Conservation (phyloP, 2,888 invertebrate genomes). For the Ophion slaviceki region DNA sequence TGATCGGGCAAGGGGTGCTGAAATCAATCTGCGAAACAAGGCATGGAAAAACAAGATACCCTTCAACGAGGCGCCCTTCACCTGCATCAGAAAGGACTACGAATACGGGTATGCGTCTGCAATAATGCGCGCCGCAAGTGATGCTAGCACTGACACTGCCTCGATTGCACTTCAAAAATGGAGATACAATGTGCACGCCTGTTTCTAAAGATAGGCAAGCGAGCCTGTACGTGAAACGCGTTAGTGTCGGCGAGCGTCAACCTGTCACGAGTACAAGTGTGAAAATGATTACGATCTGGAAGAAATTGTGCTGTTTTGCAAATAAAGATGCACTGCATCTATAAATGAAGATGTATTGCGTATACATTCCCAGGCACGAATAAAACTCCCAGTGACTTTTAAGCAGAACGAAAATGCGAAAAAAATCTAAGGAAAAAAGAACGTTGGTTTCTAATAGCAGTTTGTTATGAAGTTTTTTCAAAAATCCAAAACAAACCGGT, state of each 20-base stretch:
- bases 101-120: background rate
- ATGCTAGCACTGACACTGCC: conserved; percentile 2
- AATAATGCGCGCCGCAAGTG: conserved; percentile 1
- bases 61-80: background rate
- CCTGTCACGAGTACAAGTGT: background rate
- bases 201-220: background rate
- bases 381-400: background rate
- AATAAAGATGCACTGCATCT: background rate
- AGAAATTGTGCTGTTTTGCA: background rate
- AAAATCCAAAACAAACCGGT: background rate
- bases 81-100: background rate
- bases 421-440: background rate
- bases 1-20: background rate
- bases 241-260: background rate
- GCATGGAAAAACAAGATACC: background rate
- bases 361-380: background rate
- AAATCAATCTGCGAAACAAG: background rate
- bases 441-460: background rate
- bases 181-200: background rate
- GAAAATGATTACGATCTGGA: background rate
- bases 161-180: background rate
- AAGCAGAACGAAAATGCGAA: background rate
- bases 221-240: background rate
- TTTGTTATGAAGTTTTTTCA: background rate
- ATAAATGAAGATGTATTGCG: background rate